Evolutionary conservation across 2,888 invertebrate species (phyloP), one percentile per base, ranked within the genome.

Genomic region (Clunio marinus): DNA sequence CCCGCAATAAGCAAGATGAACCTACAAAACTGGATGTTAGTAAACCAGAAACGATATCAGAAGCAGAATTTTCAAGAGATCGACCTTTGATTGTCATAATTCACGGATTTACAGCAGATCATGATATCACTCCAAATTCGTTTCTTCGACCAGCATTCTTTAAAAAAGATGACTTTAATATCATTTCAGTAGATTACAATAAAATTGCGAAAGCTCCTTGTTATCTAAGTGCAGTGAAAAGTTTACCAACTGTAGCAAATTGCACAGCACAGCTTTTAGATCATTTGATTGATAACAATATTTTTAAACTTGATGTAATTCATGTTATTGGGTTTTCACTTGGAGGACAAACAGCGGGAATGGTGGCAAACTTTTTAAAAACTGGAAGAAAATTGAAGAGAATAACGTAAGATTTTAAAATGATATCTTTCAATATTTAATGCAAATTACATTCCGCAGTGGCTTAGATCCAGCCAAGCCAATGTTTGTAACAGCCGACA

Each of bases 401-500:
- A 68, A 81, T 86, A 45, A 83, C 85, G n/a, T n/a, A n/a, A n/a
- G n/a, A n/a, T n/a, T n/a, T n/a, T n/a, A n/a, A n/a, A n/a, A n/a
- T n/a, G n/a, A n/a, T n/a, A n/a, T n/a, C n/a, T n/a, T n/a, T n/a
- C n/a, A n/a, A n/a, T n/a, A n/a, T n/a, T n/a, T n/a, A n/a, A n/a
- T n/a, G n/a, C n/a, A n/a, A n/a, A n/a, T n/a, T n/a, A n/a, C n/a
- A n/a, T n/a, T n/a, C n/a, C n/a, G n/a, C n/a, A n/a, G n/a, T 60
- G 86, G 83, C 1, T 74, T 87, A n/a, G 87, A 87, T 74, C 86
- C 87, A 0, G 87, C 87, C 0, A 76, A 84, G 41, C 87, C 87
- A 0, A 72, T 86, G 5, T 87, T 86, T 71, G 82, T 82, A 0
- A 80, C 82, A 0, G 76, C 75, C 0, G 78, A 81, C 60, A 68